phyloP scores from a whole-genome alignment of 2,888 invertebrate genomes.

The Cephus nigrinus region DNA sequence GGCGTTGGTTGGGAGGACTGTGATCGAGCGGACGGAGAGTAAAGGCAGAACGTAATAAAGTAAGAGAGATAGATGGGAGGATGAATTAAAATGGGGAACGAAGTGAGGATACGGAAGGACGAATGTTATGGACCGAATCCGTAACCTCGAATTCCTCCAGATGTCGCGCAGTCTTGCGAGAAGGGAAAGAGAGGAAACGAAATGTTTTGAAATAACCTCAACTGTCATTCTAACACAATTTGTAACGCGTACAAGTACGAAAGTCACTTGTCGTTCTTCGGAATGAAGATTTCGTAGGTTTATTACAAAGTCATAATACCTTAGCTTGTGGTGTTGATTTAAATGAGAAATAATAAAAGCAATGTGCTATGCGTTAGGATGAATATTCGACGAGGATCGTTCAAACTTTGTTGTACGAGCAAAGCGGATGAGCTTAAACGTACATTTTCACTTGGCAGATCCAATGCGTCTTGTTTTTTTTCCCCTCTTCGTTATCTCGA shows the following conservation, averaged over 20 bases:
- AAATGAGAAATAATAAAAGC: conserved; percentile 23
- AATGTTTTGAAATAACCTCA: neutral
- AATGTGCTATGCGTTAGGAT: neutral
- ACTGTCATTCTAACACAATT: conserved; percentile 24
- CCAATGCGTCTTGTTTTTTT: neutral
- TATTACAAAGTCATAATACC: conserved; percentile 23
- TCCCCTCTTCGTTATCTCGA: neutral
- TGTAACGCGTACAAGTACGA: conserved; percentile 14
- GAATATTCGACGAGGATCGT: neutral
- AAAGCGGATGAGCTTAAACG: neutral
- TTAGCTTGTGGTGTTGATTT: conserved; percentile 43
- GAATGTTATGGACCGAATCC: neutral
- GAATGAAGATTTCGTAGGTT: neutral
- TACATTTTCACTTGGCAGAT: neutral
- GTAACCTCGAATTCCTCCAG: neutral
- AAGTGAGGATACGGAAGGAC: neutral
- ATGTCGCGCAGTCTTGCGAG: neutral
- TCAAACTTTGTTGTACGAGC: neutral
- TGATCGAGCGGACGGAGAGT: conserved; percentile 23
- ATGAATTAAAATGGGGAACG: conserved; percentile 23
- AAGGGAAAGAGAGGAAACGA: neutral
- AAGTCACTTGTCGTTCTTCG: neutral
- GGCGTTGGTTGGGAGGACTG: neutral
- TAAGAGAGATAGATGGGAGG: conserved; percentile 19
- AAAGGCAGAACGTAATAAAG: conserved; percentile 18